These are phyloP conservation scores for Arizona elegans DNA, from an alignment of 2,113 vertebrate genomes.

Conservation along the genomic window DNA sequence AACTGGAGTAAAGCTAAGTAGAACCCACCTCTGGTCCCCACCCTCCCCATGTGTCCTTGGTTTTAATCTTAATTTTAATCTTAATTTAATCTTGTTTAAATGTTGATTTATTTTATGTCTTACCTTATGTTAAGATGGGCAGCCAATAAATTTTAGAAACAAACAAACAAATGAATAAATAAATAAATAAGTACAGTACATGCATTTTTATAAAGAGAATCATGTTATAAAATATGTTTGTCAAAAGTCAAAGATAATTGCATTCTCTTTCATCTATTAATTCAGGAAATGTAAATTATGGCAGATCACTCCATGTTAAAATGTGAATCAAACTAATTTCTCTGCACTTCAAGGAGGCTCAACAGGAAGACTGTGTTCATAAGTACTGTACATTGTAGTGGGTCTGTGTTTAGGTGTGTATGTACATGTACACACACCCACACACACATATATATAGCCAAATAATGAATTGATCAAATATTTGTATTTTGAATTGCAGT, in stretches of 20 bases:
- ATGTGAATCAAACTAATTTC: background rate
- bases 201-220: background rate
- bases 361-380: background rate
- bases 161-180: too few relatives aligned
- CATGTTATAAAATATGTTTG: background rate
- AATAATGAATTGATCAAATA: background rate
- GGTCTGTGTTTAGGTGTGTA: background rate
- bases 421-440: background rate
- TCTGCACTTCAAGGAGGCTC: background rate
- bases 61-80: background rate
- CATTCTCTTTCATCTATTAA: background rate
- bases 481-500: background rate
- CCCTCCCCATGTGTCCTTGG: background rate
- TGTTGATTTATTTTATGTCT: background rate
- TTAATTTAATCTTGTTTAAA: background rate
- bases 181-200: background rate
- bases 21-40: background rate
- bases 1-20: too few relatives aligned
- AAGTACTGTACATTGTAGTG: background rate
- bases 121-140: background rate
- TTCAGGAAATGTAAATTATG: background rate
- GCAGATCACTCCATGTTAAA: background rate
- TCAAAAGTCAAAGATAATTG: background rate
- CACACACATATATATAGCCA: background rate
- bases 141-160: background rate